Evolutionary conservation across 2,888 invertebrate species (phyloP).

Genomic region (Chydorus sphaericus): DNA sequence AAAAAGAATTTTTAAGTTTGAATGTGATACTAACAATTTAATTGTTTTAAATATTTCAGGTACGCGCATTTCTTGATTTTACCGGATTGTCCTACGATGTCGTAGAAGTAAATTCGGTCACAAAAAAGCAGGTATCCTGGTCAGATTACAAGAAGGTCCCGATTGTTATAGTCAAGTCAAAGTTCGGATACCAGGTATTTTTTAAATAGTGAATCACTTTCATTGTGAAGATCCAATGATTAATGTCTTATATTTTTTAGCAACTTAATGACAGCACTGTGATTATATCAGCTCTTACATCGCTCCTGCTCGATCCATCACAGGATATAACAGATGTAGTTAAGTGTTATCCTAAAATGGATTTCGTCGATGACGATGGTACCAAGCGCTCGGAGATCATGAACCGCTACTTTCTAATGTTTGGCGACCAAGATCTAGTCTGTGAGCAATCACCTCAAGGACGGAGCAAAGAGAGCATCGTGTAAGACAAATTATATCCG

Average conservation of each 20-base stretch:
- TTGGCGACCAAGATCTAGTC: constrained; percentile 39
- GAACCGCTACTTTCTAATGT: constrained; percentile 81
- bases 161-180: constrained; percentile 58
- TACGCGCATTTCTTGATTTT: constrained; percentile 73
- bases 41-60: too few relatives aligned
- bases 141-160: constrained; percentile 90
- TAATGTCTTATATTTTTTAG: constrained; percentile 34
- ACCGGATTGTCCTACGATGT: constrained; percentile 87
- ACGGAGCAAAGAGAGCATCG: constrained; percentile 25
- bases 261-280: constrained; percentile 87
- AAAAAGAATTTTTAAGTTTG: too few relatives aligned
- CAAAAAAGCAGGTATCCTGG: constrained; percentile 82
- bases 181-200: constrained; percentile 29
- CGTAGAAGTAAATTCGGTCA: constrained; percentile 92
- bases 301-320: constrained; percentile 39
- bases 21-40: too few relatives aligned
- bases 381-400: constrained; percentile 54
- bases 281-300: constrained; percentile 75
- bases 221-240: not conserved
- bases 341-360: constrained; percentile 58
- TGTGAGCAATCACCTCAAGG: too few relatives aligned
- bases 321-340: constrained; percentile 50
- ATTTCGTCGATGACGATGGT: constrained; percentile 48
- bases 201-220: constrained; percentile 1
- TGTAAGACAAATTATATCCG: constrained; percentile 23